Evolutionary conservation across 2,888 invertebrate species (phyloP), one percentile per base, ranked within the genome.

Genomic region (Chrysotoxum bicinctum): DNA sequence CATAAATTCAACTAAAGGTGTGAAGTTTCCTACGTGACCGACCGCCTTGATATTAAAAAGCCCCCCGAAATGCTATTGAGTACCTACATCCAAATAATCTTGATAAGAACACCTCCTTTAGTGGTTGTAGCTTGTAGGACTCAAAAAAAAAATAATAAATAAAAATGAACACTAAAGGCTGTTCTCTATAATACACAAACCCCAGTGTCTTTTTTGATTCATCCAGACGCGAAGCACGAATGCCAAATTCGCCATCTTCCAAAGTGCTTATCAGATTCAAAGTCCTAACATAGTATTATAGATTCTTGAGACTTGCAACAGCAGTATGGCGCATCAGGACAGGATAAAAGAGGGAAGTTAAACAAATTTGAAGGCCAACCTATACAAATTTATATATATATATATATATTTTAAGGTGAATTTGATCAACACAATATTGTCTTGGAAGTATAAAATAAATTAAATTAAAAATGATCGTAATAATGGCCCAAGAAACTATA

Each of bases 1-100:
- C 75, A 85, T 85, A 77, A 81, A 85, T 81, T 81, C 40, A 21
- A 43, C 30, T 62, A 76, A 85, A 85, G 85, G 85, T 85, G 85
- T 85, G 85, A 85, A 85, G 73, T 81, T 68, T 73, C 64, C 64
- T 81, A 81, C 85, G 85, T 85, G 85, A 76, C 73, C 73, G 76
- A 69, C 76, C 85, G 75, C 84, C 84, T 80, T 84, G 52, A 48
- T 78, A 70, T 73, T 69, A 78, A 50, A 56, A 83, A 52, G 45
- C 58, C 26, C 60, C 45, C 62, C 64, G n/a, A 66, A 64, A 69
- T 37, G 23, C 48, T 75, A 64, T 23, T 70, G 69, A 62, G 69
- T 74, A 58, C 78, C 62, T 75, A 56, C 60, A 74, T 74, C 66
- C 56, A 69, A 45, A 56, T 30, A 52, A 84, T 84, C 84, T 84